Evolutionary conservation across 2,888 invertebrate species (phyloP), one percentile per base, ranked within the genome.

Genomic region (Andrena fulva): DNA sequence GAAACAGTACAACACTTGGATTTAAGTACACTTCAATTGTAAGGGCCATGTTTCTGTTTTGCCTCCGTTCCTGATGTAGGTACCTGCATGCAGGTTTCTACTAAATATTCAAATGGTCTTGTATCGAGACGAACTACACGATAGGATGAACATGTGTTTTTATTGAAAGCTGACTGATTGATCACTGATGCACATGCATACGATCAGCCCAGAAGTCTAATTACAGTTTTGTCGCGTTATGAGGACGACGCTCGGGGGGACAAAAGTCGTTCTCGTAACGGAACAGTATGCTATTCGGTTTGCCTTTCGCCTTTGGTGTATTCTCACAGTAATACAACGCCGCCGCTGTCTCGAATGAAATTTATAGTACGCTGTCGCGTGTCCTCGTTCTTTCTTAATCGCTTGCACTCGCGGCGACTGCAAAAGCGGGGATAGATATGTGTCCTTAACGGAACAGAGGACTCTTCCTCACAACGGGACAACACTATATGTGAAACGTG

Each of bases 131-230:
- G 33, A 74, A 56, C 29, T 42, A 20, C 42, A 35, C 2, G 2
- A 56, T 42, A 56, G 27, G 10, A 56, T 20, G 42, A 67, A 35
- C 63, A 67, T 72, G 62, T 64, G 84, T 84, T 71, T 27, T 10
- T 31, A 63, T 76, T 52, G 59, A 62, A 67, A 78, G 71, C 70
- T 67, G 64, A 78, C 50, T 52, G 54, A 75, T 50, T 31, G 24
- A 80, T 70, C 16, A 74, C 78, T 66, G 73, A 76, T 85, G 85
- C 80, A 87, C 82, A 87, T 70, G 71, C 82, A 84, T 80, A 80
- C 77, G 73, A 67, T 74, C 50, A 56, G 24, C 50, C 62, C 12
- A 48, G 52, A 83, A 35, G 16, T 68, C 48, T 6, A 59, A 60
- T 35, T 24, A 56, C 27, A 59, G 69, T 42, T 42, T 42, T 42